These are phyloP conservation scores for Poeciliopsis turneri DNA, from an alignment of 2,797 vertebrate genomes.

Conservation along the genomic window DNA sequence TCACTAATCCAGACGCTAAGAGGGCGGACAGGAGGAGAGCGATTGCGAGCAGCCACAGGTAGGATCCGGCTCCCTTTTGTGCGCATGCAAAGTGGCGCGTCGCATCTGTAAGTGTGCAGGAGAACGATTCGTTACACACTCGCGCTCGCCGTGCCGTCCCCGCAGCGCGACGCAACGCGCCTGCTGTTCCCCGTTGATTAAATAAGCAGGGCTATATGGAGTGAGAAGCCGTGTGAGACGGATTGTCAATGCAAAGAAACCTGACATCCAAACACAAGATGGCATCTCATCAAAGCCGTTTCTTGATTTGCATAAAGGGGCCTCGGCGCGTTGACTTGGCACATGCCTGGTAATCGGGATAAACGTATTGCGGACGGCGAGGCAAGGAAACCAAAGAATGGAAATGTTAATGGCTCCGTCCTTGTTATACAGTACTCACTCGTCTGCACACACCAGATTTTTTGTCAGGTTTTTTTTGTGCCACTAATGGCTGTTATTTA, in stretches of 20 bases:
- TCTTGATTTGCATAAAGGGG: slow-evolving; percentile 20
- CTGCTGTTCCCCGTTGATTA: slow-evolving; percentile 32
- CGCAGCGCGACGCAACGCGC: slow-evolving; percentile 21
- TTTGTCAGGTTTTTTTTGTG: not conserved
- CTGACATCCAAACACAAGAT: slow-evolving; percentile 14
- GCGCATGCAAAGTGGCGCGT: not conserved
- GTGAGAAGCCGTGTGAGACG: slow-evolving; percentile 9
- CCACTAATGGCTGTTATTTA: not conserved
- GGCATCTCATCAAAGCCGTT: slow-evolving; percentile 15
- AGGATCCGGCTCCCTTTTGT: slow-evolving; percentile 7
- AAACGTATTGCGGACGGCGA: not conserved
- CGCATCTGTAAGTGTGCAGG: not conserved
- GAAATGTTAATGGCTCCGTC: not conserved
- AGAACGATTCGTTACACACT: not conserved
- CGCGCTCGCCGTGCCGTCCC: not conserved
- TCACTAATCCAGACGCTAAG: slow-evolving; percentile 32
- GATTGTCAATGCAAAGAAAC: slow-evolving; percentile 12
- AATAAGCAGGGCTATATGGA: slow-evolving; percentile 15
- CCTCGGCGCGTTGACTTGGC: slow-evolving; percentile 7
- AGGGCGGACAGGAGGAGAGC: slow-evolving; percentile 5
- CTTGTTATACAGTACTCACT: not conserved
- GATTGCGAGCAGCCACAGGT: slow-evolving; percentile 6
- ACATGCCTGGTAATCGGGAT: slow-evolving; percentile 12
- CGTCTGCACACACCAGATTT: not conserved
- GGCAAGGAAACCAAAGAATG: not conserved